Evolutionary conservation across 2,888 invertebrate genomes (phyloP).

Genomic region (Prionchulus punctatus): DNA sequence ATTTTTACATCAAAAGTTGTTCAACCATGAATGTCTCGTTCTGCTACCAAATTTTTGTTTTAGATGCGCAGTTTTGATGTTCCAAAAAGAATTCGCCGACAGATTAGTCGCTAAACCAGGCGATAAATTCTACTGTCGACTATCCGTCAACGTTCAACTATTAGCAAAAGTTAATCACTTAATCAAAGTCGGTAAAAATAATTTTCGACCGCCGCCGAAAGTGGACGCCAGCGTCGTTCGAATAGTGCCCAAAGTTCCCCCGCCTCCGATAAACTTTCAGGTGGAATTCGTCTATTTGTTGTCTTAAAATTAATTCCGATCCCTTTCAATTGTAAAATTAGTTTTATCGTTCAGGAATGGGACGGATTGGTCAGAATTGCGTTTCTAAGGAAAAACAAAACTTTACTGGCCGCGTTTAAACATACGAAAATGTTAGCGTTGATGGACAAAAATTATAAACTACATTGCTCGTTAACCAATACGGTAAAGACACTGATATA

Average conservation of each 20-base stretch:
- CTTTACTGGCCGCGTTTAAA: slow-evolving; percentile 74
- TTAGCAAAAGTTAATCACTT: slow-evolving; percentile 66
- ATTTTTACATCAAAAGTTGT: slow-evolving; percentile 6
- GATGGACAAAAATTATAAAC: slow-evolving; percentile 74
- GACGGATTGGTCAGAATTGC: slow-evolving; percentile 87
- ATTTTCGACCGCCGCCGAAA: slow-evolving; percentile 94
- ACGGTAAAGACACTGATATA: too few relatives aligned
- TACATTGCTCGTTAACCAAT: slow-evolving; percentile 70
- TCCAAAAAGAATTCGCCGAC: slow-evolving; percentile 95
- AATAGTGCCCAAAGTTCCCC: slow-evolving; percentile 89
- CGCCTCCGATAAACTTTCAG: slow-evolving; percentile 75
- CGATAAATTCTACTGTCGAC: slow-evolving; percentile 83
- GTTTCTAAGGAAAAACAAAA: slow-evolving; percentile 91
- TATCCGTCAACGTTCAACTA: slow-evolving; percentile 89
- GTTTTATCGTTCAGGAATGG: slow-evolving; percentile 60
- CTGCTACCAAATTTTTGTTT: not conserved
- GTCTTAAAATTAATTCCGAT: not conserved
- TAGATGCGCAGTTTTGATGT: slow-evolving; percentile 93
- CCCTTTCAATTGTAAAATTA: not conserved
- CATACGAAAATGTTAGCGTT: slow-evolving; percentile 50
- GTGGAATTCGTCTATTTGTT: slow-evolving; percentile 18
- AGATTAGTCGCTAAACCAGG: slow-evolving; percentile 89
- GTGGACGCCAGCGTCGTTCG: slow-evolving; percentile 96
- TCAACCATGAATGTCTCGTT: not conserved
- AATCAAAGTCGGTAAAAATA: slow-evolving; percentile 94